phyloP scores from a whole-genome alignment of 1,140 invertebrate genomes.

The Euglossa dilemma region DNA sequence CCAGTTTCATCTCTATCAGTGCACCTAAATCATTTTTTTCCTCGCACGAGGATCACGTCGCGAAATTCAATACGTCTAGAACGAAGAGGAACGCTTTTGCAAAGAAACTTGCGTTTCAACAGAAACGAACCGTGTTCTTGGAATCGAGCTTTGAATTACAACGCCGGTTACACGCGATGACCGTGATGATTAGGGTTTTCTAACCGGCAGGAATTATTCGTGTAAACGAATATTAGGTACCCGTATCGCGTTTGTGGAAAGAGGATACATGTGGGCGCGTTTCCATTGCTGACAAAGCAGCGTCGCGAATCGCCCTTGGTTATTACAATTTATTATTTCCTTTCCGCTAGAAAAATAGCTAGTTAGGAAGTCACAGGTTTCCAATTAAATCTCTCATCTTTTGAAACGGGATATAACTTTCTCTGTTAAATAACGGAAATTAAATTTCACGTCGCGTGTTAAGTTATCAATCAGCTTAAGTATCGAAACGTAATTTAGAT shows the following conservation, averaged over 20 bases:
- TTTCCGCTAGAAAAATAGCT: neutral
- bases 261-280: neutral
- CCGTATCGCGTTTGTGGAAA: slow-evolving; percentile 8
- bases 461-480: too few species aligned
- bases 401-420: neutral
- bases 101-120: neutral
- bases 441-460: neutral
- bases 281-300: neutral
- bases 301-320: neutral
- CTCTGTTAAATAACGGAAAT: neutral
- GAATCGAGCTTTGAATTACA: neutral
- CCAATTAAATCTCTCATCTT: neutral
- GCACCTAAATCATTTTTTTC: neutral
- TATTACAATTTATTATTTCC: slow-evolving; percentile 4
- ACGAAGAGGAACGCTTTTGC: neutral
- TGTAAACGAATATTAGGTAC: neutral
- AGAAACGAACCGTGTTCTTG: neutral
- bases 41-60: too few species aligned
- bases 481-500: neutral
- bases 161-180: neutral
- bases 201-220: slow-evolving; percentile 15
- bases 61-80: neutral
- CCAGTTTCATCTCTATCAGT: too few species aligned
- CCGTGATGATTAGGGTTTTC: slow-evolving; percentile 2
- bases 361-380: neutral